Evolutionary conservation across 2,113 vertebrate species (phyloP).

Genomic region (Maccullochella peelii): DNA sequence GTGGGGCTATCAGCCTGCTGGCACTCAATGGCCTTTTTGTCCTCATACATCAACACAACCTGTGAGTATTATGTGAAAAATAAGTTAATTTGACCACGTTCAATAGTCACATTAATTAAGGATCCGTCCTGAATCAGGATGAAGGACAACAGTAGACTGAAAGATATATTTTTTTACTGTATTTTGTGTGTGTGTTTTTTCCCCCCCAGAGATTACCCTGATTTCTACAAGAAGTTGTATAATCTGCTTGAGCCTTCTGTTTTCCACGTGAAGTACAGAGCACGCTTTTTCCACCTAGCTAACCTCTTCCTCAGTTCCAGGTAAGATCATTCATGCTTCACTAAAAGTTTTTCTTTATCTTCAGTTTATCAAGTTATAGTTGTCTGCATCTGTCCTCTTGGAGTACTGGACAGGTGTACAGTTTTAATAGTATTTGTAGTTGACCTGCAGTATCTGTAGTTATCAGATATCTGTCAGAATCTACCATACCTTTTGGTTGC

Average conservation of each 20-base stretch:
- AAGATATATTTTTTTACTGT: background rate
- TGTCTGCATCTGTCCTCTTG: background rate
- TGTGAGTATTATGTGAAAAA: slow-evolving; percentile 87
- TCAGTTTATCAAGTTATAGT: background rate
- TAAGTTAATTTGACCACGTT: background rate
- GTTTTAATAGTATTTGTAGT: background rate
- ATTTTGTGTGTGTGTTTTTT: slow-evolving; percentile 9
- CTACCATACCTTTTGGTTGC: background rate
- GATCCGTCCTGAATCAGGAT: background rate
- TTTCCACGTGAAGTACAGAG: slow-evolving; percentile 94
- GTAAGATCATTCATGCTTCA: slow-evolving; percentile 73
- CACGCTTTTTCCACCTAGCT: slow-evolving; percentile 92
- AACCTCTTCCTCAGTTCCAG: slow-evolving; percentile 95
- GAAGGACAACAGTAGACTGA: background rate
- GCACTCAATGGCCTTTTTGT: slow-evolving; percentile 96
- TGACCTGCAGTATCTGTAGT: background rate
- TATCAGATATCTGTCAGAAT: too few species aligned
- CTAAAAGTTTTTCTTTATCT: background rate
- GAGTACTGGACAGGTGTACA: background rate
- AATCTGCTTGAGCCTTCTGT: slow-evolving; percentile 92
- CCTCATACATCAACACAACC: slow-evolving; percentile 95
- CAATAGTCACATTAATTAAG: background rate
- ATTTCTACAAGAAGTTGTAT: slow-evolving; percentile 96
- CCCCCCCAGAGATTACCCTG: slow-evolving; percentile 95
- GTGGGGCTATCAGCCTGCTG: slow-evolving; percentile 94